phyloP scores from a whole-genome alignment of 2,797 vertebrate genomes.

The Picus viridis region DNA sequence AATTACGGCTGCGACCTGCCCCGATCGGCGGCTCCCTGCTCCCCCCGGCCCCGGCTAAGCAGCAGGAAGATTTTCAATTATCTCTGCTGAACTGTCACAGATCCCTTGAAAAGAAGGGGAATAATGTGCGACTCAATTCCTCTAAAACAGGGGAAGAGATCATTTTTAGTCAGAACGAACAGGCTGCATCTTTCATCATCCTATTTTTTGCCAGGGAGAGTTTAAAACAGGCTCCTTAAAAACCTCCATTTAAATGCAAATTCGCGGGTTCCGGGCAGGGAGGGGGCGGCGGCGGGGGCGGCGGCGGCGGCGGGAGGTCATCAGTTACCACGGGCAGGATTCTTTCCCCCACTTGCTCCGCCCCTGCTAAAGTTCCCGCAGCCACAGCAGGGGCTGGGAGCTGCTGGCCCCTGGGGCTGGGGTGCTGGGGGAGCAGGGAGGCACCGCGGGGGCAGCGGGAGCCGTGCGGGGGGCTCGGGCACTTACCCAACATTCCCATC shows the following conservation, averaged over 20 bases:
- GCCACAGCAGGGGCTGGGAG: not conserved
- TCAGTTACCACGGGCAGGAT: slow-evolving; percentile 77
- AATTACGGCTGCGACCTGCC: slow-evolving; percentile 78
- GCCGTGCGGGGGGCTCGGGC: not conserved
- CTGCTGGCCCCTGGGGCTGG: not conserved
- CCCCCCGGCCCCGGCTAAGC: too few relatives aligned
- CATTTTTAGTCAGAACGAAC: slow-evolving; percentile 83
- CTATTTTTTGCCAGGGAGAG: slow-evolving; percentile 78
- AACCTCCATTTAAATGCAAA: slow-evolving; percentile 87
- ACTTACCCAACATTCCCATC: slow-evolving; percentile 98
- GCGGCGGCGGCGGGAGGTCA: slow-evolving; percentile 10
- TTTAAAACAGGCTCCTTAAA: slow-evolving; percentile 83
- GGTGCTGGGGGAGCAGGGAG: not conserved
- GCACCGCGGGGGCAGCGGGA: not conserved
- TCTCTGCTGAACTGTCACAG: slow-evolving; percentile 79
- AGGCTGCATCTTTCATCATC: slow-evolving; percentile 81
- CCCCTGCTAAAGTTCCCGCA: slow-evolving; percentile 27
- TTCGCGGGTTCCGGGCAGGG: slow-evolving; percentile 76
- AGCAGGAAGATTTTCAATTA: slow-evolving; percentile 83
- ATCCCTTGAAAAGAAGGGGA: slow-evolving; percentile 82
- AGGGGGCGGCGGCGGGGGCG: not conserved
- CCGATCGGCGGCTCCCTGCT: slow-evolving; percentile 56
- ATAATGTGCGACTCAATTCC: slow-evolving; percentile 83
- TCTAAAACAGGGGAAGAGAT: slow-evolving; percentile 80
- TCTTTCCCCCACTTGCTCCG: slow-evolving; percentile 20